Evolutionary conservation across 2,113 vertebrate species (phyloP), one percentile per base, ranked within the genome.

Genomic region (Propithecus coquereli): DNA sequence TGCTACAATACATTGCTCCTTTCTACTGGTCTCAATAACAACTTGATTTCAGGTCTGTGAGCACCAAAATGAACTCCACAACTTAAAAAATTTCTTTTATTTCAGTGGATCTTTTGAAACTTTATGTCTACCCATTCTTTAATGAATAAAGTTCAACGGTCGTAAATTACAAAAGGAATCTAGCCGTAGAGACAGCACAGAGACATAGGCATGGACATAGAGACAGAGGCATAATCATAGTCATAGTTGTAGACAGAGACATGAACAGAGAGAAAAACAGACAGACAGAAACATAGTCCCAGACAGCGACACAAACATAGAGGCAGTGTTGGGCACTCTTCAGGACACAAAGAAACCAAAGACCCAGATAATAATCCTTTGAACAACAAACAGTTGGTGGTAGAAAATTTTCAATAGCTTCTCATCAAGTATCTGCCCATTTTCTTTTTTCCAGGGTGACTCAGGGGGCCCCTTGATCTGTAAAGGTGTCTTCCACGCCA

Each of bases 391-490:
- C 2, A 47, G 43, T 30, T 74, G 27, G 11, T 57, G 50, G 27
- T 27, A 47, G 37, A 57, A 90, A 95, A 32, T 43, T 23, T 2
- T 50, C 71, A 68, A 30, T 11, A 86, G 66, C 23, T 79, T 91
- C 74, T 97, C 54, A 76, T 68, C 59, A 79, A 57, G 0, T 23
- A 77, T 59, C 34, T 88, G 3, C 20, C 73, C 50, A n/a, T 93
- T 82, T 85, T 50, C 34, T 89, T 47, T 6, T 84, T 76, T n/a
- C n/a, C 86, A 61, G 82, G 86, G 92, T 25, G 57, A 80, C 63
- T 97, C 94, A 37, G 97, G 97, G 13, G 61, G 93, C 23, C 77
- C 82, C 4, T 83, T 91, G 92, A 6, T 98, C 83, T 97, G 97
- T 85, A 94, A 70, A 73, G 95, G 90, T 37, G 59, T 45, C 91